phyloP scores from a whole-genome alignment of 2,888 invertebrate species.

The Rhaphigaster nebulosa region DNA sequence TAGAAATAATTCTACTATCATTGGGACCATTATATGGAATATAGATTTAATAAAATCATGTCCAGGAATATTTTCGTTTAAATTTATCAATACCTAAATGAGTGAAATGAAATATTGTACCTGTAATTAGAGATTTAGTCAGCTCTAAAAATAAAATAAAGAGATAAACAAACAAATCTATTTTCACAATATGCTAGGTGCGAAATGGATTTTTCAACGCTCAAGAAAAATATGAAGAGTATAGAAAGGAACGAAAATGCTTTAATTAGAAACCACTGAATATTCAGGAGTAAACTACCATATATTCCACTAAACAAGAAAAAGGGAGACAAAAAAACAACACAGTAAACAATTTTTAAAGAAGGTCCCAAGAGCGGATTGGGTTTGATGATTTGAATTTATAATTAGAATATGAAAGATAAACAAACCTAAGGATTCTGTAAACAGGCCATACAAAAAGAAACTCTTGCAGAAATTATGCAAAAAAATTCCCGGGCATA shows the following conservation, averaged over 20 bases:
- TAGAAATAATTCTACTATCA: too few relatives aligned
- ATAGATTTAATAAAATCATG: too few relatives aligned
- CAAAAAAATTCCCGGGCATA: slow-evolving; percentile 1
- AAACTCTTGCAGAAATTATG: slow-evolving; percentile 24
- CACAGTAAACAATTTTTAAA: not conserved
- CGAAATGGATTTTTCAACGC: not conserved
- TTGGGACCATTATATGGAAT: too few relatives aligned
- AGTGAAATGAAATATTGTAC: too few relatives aligned
- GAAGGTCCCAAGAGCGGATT: not conserved
- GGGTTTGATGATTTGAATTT: slow-evolving; percentile 2
- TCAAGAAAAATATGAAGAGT: not conserved
- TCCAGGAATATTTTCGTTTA: too few relatives aligned
- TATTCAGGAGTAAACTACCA: not conserved
- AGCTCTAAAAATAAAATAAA: not conserved
- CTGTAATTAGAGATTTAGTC: not conserved
- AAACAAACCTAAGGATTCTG: slow-evolving; percentile 25
- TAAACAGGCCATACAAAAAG: slow-evolving; percentile 2
- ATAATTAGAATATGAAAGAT: slow-evolving; percentile 28
- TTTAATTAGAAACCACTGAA: slow-evolving; percentile 1
- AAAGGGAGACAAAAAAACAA: not conserved
- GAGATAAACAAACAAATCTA: not conserved
- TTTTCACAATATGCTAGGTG: not conserved
- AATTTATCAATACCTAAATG: not conserved
- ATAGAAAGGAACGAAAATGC: not conserved
- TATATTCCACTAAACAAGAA: not conserved